These are phyloP conservation scores for Athrips mouffetella DNA, from an alignment of 2,888 invertebrate genomes.

Conservation along the genomic window DNA sequence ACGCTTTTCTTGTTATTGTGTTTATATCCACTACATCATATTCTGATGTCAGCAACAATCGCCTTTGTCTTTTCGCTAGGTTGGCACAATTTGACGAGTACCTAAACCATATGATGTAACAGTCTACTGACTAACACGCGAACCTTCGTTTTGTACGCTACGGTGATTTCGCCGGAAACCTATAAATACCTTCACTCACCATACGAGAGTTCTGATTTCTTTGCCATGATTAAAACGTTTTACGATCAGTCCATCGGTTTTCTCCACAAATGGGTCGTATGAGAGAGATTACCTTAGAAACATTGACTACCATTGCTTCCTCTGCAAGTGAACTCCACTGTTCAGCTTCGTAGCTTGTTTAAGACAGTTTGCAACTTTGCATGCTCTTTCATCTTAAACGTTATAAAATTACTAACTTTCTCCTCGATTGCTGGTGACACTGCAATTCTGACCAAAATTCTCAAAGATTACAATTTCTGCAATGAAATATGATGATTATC, in stretches of 20 bases:
- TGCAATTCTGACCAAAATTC: background rate
- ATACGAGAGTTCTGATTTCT: background rate
- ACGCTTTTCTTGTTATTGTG: background rate
- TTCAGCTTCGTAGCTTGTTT: constrained; percentile 8
- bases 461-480: too few relatives aligned
- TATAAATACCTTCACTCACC: background rate
- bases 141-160: constrained; percentile 31
- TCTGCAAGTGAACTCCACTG: constrained; percentile 5
- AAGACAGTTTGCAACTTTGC: constrained; percentile 2
- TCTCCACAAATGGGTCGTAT: constrained; percentile 5
- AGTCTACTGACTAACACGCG: constrained; percentile 1
- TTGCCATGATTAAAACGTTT: background rate
- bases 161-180: constrained; percentile 24
- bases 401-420: background rate
- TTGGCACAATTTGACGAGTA: background rate
- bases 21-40: background rate
- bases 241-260: constrained; percentile 2
- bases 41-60: constrained; percentile 1
- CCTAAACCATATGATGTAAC: constrained; percentile 18
- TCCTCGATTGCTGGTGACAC: background rate
- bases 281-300: constrained; percentile 5
- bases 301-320: constrained; percentile 6
- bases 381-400: background rate
- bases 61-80: constrained; percentile 10
- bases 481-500: too few relatives aligned